A percentile compares a stretch with the other conserved stretches of the same genome.
Evolutionary conservation across 2,888 invertebrate species (phyloP).

Genomic region (Sarcophaga caerulescens): DNA sequence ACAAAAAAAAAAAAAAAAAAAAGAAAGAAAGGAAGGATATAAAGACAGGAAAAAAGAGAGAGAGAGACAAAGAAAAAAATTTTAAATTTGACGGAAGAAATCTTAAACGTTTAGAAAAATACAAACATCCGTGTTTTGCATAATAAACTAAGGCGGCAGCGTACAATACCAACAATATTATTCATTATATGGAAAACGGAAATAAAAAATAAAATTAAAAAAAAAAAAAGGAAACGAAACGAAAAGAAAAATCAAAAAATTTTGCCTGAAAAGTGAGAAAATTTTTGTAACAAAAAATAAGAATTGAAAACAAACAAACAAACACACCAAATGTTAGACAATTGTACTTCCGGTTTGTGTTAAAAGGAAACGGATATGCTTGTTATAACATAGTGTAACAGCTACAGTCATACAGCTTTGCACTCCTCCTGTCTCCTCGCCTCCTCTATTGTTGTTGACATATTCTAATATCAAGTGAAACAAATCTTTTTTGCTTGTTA

Average conservation of each 20-base stretch:
- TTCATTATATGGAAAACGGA: constrained; percentile 18
- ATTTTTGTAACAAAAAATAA: neutral
- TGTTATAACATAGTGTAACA: constrained; percentile 42
- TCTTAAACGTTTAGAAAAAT: constrained; percentile 59
- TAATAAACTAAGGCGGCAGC: constrained; percentile 9
- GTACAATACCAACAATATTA: neutral
- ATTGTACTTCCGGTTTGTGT: constrained; percentile 47
- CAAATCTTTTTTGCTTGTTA: constrained; percentile 1
- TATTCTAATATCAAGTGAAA: constrained; percentile 37
- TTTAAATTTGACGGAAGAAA: constrained; percentile 20
- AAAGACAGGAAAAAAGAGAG: too few relatives aligned
- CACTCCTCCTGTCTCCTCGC: too few relatives aligned
- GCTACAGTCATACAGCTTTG: constrained; percentile 5
- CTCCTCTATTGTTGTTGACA: neutral
- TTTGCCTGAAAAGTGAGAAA: neutral
- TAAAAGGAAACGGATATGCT: constrained; percentile 62
- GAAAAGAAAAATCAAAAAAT: constrained; percentile 4
- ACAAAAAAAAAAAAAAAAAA: neutral
- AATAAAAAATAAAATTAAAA: constrained; percentile 31
- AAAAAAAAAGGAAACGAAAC: neutral
- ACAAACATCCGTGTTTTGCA: constrained; percentile 53
- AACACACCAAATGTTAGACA: constrained; percentile 34
- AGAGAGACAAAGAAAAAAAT: neutral
- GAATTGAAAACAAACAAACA: neutral
- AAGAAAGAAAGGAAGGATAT: neutral